Evolutionary conservation across 2,113 vertebrate genomes (phyloP).

Genomic region (Hyperopisus bebe): DNA sequence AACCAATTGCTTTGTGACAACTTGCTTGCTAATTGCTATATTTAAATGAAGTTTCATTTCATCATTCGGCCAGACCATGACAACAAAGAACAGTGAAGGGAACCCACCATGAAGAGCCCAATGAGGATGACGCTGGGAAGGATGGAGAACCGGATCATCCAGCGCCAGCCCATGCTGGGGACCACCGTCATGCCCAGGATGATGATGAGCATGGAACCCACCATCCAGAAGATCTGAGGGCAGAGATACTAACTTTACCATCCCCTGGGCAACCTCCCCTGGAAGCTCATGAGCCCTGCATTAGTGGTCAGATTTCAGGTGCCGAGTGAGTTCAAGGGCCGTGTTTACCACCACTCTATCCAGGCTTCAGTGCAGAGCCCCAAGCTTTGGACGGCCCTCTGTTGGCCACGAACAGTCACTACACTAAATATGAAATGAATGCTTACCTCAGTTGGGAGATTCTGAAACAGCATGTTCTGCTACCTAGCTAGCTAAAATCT

Average conservation of each 20-base stretch:
- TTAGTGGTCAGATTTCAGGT: not conserved
- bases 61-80: not conserved
- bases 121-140: constrained; percentile 77
- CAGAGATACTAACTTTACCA: not conserved
- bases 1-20: not conserved
- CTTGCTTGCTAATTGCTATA: not conserved
- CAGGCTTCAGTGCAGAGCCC: not conserved
- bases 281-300: not conserved
- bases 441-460: not conserved
- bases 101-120: constrained; percentile 32
- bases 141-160: constrained; percentile 84
- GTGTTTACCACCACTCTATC: not conserved
- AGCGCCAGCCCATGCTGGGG: constrained; percentile 81
- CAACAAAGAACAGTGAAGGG: not conserved
- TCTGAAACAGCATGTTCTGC: not conserved
- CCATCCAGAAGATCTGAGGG: constrained; percentile 84
- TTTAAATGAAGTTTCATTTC: not conserved
- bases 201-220: constrained; percentile 84
- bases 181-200: constrained; percentile 77
- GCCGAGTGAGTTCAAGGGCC: not conserved
- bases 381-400: not conserved
- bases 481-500: not conserved
- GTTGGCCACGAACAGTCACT: not conserved
- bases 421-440: not conserved
- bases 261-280: not conserved